Base-by-base conservation (phyloP, 2,888 invertebrate species). In the Lasioglossum calceatum region DNA sequence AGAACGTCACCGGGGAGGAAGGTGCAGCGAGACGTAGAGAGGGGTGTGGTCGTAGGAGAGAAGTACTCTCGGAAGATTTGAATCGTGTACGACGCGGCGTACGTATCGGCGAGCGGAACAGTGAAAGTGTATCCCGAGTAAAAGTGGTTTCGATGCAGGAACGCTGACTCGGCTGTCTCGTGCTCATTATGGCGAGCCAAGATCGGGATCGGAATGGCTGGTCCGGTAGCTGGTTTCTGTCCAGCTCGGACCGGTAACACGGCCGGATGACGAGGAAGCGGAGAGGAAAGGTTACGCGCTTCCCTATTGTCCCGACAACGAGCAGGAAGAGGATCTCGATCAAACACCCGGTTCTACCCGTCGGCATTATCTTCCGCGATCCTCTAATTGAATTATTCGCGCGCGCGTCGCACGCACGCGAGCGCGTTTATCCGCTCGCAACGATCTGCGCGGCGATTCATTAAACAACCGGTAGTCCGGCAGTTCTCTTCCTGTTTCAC, bases 91-190 rank as follows among this genome's bases (percentile, higher is more conserved):
- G 87, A 88, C 89, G 89, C 86, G 87, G 32, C 64, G 87, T 82
- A 85, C 86, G 92, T 88, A 92, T 92, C 92, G 88, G 87, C 89
- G 88, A 93, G 92, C 93, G 92, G 92, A 94, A 93, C 93, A 94
- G 94, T 94, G 94, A 94, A 94, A 94, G 94, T 94, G 88, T 90
- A 93, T 92, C 91, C 78, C 88, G 89, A 88, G 94, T 94, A 94
- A 94, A 94, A 94, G 94, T 94, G 87, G 93, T 93, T 92, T 92
- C 88, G 77, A 79, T 85, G 86, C 77, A 90, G 88, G 91, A 92
- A 91, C 91, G 89, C 77, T 16, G 54, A n/a, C 50, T 78, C 81
- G 77, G 42, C 78, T 77, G 58, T 44, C 76, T 79, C 79, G 14
- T 72, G 85, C 92, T 92, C 88, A 90, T 93, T 93, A 94, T 91